Evolutionary conservation across 2,113 vertebrate genomes (phyloP).

Genomic region (Mormyrus lacerda): DNA sequence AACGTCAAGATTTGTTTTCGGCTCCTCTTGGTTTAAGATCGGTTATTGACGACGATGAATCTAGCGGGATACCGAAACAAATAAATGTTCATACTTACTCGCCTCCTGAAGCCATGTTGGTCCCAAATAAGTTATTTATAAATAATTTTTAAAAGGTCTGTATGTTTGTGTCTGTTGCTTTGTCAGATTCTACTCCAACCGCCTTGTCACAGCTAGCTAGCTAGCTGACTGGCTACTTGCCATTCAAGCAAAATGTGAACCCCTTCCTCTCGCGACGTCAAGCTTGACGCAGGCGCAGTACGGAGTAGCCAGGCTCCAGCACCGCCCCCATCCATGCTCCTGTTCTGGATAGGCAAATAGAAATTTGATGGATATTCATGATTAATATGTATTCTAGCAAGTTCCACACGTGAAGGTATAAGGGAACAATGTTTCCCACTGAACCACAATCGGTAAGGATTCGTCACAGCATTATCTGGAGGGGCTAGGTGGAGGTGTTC

Average conservation of each 20-base stretch:
- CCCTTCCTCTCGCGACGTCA: background rate
- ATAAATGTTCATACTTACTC: constrained; percentile 56
- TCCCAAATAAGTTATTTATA: constrained; percentile 52
- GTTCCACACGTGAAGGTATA: background rate
- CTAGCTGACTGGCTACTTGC: constrained; percentile 10
- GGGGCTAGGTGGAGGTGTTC: background rate
- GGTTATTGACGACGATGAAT: background rate
- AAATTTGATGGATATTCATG: background rate
- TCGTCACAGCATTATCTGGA: background rate
- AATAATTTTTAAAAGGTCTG: constrained; percentile 36
- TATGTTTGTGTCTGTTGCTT: background rate
- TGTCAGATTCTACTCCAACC: background rate
- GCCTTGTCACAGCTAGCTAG: constrained; percentile 1
- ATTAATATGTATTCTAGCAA: background rate
- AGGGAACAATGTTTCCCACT: background rate
- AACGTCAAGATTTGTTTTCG: constrained; percentile 10
- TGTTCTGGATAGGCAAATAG: background rate
- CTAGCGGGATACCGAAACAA: background rate
- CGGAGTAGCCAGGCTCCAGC: background rate
- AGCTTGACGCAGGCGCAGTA: background rate
- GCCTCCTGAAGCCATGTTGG: constrained; percentile 66
- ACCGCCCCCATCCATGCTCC: background rate
- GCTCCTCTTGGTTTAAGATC: background rate
- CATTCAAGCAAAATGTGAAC: constrained; percentile 4
- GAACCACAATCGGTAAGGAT: background rate